phyloP scores from a whole-genome alignment of 2,797 vertebrate genomes.

The Podarcis siculus region DNA sequence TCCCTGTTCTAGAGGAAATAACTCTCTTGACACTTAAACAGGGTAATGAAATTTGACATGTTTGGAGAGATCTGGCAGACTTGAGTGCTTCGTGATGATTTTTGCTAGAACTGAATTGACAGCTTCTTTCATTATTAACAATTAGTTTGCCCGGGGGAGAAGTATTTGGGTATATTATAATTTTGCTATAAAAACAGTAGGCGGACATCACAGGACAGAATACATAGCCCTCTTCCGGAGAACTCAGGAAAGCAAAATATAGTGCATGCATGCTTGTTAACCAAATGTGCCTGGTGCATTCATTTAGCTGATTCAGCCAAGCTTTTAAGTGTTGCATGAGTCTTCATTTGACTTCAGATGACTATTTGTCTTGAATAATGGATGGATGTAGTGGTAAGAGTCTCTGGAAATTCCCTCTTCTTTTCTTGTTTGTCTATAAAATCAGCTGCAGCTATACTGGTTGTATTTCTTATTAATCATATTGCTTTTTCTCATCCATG shows the following conservation, averaged over 20 bases:
- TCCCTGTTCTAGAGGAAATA: not conserved
- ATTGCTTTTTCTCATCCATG: not conserved
- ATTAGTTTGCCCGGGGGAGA: slow-evolving; percentile 28
- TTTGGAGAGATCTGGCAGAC: slow-evolving; percentile 52
- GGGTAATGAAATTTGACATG: slow-evolving; percentile 54
- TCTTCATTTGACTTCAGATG: not conserved
- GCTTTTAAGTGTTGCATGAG: not conserved
- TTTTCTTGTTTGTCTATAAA: not conserved
- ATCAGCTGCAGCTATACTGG: not conserved
- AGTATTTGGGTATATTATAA: slow-evolving; percentile 28
- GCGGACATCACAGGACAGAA: slow-evolving; percentile 16
- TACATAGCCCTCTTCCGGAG: not conserved
- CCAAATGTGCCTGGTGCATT: not conserved
- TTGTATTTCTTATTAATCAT: not conserved
- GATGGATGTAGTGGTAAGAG: not conserved
- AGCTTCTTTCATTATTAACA: slow-evolving; percentile 52
- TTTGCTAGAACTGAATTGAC: slow-evolving; percentile 47
- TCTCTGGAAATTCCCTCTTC: not conserved
- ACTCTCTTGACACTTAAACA: slow-evolving; percentile 34
- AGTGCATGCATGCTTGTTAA: slow-evolving; percentile 9
- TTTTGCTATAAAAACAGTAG: slow-evolving; percentile 2
- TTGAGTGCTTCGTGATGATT: slow-evolving; percentile 43
- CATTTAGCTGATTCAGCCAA: not conserved
- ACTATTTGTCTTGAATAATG: not conserved
- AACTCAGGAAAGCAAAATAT: slow-evolving; percentile 5